A percentile compares a stretch with the other conserved stretches of the same genome.
These are phyloP conservation scores for Cromileptes altivelis DNA, from an alignment of 2,113 vertebrate genomes.

Conservation along the genomic window DNA sequence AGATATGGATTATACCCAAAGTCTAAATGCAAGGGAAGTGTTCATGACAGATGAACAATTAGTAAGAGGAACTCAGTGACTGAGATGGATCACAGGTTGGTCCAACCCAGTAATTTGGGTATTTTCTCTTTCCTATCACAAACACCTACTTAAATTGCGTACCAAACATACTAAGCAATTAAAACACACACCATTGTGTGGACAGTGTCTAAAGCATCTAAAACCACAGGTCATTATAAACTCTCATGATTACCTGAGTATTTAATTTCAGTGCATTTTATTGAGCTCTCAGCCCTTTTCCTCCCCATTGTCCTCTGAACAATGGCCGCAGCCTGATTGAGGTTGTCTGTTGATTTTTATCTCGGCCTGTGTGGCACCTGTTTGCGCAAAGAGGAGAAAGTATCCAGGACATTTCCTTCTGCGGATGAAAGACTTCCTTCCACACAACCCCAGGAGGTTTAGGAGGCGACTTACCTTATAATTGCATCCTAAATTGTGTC, in stretches of 20 bases:
- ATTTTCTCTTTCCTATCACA: not conserved
- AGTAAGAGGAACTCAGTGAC: not conserved
- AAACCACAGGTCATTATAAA: not conserved
- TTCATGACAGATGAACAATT: slow-evolving; percentile 33
- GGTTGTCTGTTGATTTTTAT: slow-evolving; percentile 64
- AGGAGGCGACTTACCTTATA: not conserved
- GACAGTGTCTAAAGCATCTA: not conserved
- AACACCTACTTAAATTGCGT: too few species aligned
- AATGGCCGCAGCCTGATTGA: slow-evolving; percentile 44
- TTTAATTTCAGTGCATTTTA: slow-evolving; percentile 46
- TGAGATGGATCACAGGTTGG: not conserved
- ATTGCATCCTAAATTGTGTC: slow-evolving; percentile 1
- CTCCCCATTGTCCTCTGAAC: slow-evolving; percentile 65
- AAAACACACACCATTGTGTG: not conserved
- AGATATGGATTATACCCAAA: slow-evolving; percentile 2
- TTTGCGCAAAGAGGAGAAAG: slow-evolving; percentile 43
- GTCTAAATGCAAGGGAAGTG: slow-evolving; percentile 1
- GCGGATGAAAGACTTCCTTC: slow-evolving; percentile 48
- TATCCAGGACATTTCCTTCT: slow-evolving; percentile 47
- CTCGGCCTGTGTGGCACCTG: slow-evolving; percentile 51
- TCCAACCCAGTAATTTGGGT: not conserved
- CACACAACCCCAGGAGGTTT: not conserved
- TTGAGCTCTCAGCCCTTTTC: slow-evolving; percentile 34
- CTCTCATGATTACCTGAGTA: slow-evolving; percentile 42
- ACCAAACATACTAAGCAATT: not conserved